Conservation (phyloP, 2,888 invertebrate species). For the Cataglyphis albicans region DNA sequence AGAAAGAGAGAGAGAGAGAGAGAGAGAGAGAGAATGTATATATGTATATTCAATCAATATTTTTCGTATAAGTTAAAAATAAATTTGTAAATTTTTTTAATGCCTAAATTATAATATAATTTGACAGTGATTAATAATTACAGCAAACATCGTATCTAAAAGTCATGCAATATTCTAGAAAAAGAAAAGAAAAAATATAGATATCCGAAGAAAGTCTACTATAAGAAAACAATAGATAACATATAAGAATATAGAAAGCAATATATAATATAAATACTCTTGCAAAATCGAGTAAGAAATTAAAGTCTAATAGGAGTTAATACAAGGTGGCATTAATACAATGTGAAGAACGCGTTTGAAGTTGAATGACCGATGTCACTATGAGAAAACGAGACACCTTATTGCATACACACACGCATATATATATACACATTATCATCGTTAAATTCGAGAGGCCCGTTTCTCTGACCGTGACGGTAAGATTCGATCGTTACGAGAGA, state of each 20-base stretch:
- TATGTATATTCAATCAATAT: constrained; percentile 5
- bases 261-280: no score
- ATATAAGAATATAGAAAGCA: not conserved
- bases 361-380: constrained; percentile 36
- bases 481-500: not conserved
- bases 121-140: constrained; percentile 4
- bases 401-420: not conserved
- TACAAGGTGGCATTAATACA: not conserved
- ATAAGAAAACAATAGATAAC: not conserved
- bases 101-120: not conserved
- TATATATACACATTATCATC: not conserved
- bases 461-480: not conserved
- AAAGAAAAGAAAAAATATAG: not conserved
- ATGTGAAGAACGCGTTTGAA: constrained; percentile 13
- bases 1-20: not conserved
- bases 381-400: not conserved
- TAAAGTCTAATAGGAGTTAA: not conserved
- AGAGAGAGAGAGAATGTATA: not conserved
- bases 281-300: constrained; percentile 21
- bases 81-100: not conserved
- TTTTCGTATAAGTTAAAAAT: not conserved
- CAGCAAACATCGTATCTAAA: not conserved
- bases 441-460: not conserved
- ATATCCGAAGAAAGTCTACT: not conserved
- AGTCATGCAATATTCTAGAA: not conserved